A percentile compares a stretch with the other conserved stretches of the same genome.
Evolutionary conservation across 2,113 vertebrate genomes (phyloP).

Genomic region (Mormoops blainvillei): DNA sequence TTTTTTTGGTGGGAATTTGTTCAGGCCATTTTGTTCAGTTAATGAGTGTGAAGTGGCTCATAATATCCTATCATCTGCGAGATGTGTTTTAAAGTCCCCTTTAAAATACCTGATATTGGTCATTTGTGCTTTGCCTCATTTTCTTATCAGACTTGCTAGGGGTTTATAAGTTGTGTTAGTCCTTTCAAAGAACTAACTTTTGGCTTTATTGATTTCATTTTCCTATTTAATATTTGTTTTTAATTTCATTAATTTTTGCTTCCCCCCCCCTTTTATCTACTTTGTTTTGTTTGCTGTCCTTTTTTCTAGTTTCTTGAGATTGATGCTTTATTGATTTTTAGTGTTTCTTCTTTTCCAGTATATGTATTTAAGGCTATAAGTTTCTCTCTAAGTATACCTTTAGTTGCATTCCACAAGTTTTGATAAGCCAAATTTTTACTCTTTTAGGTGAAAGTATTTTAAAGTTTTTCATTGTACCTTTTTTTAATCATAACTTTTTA

Average conservation of each 20-base stretch:
- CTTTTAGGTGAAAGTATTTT: neutral
- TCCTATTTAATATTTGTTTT: neutral
- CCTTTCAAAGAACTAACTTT: neutral
- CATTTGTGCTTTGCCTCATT: neutral
- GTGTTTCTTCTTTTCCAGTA: neutral
- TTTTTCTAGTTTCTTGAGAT: neutral
- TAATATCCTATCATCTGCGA: neutral
- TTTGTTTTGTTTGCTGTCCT: neutral
- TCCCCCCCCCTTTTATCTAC: too few species aligned
- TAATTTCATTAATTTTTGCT: neutral
- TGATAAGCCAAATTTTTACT: neutral
- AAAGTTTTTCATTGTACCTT: neutral
- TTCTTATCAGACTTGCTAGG: neutral
- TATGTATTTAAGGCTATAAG: neutral
- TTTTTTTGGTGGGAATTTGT: neutral
- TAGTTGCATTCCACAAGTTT: neutral
- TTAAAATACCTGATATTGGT: neutral
- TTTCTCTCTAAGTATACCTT: neutral
- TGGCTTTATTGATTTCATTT: neutral
- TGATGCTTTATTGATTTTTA: neutral
- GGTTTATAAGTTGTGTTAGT: neutral
- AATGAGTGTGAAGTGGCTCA: neutral
- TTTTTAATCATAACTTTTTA: neutral
- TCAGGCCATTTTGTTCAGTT: too few species aligned
- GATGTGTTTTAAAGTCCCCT: neutral